A percentile compares a stretch with the other conserved stretches of the same genome.
phyloP scores from a whole-genome alignment of 1,140 invertebrate genomes.

The Hylaeus anthracinus region DNA sequence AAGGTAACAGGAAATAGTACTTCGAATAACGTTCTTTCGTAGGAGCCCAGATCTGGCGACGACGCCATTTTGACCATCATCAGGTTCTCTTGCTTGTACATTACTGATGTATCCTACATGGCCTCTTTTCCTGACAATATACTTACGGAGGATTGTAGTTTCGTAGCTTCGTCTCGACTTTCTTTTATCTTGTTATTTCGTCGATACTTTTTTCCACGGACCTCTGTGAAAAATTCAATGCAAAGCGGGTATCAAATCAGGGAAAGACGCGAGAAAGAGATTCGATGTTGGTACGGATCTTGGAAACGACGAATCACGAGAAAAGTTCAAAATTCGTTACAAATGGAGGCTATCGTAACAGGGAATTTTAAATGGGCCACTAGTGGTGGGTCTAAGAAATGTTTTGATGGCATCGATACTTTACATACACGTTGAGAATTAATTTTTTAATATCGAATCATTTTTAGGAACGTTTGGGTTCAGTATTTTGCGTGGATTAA shows the following conservation, averaged over 20 bases:
- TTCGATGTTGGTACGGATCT: background rate
- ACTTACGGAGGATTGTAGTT: background rate
- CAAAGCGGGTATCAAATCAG: no score
- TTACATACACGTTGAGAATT: no score
- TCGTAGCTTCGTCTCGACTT: background rate
- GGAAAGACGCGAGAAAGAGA: background rate
- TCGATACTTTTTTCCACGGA: no score
- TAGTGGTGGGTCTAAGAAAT: no score
- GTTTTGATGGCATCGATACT: no score
- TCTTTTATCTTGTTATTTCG: background rate
- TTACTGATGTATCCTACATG: background rate
- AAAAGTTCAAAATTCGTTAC: background rate
- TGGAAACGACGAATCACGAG: background rate
- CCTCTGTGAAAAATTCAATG: background rate
- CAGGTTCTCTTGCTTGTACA: background rate
- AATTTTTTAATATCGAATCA: no score
- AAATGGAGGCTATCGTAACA: background rate
- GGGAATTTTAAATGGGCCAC: no score
- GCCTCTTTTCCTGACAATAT: slow-evolving; percentile 5
- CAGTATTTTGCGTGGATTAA: no score
- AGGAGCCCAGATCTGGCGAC: background rate
- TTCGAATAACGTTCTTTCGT: background rate
- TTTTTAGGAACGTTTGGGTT: background rate
- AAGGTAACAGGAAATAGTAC: no score
- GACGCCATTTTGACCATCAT: no score